Evolutionary conservation across 1,140 invertebrate genomes (phyloP).

Genomic region (Zaprionus taronus): DNA sequence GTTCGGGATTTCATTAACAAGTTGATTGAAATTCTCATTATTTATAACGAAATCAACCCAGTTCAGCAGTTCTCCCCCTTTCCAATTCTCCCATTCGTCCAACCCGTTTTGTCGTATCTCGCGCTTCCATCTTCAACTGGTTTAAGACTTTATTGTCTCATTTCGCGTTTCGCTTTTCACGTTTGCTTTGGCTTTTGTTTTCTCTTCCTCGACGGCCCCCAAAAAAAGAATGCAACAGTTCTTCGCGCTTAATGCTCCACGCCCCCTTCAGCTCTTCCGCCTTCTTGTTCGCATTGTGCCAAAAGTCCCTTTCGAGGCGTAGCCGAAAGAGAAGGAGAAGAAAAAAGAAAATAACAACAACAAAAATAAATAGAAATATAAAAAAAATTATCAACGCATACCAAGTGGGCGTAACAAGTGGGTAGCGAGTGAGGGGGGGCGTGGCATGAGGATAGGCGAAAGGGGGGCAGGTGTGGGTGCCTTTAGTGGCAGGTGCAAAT

Average conservation of each 20-base stretch:
- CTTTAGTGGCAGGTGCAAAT: slow-evolving; percentile 49
- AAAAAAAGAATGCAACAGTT: slow-evolving; percentile 68
- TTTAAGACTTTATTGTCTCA: slow-evolving; percentile 5
- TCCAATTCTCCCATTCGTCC: background rate
- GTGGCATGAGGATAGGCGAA: background rate
- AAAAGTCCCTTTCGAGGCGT: slow-evolving; percentile 24
- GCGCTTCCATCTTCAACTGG: slow-evolving; percentile 25
- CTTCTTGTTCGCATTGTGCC: slow-evolving; percentile 38
- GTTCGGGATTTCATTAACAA: slow-evolving; percentile 51
- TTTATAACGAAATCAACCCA: slow-evolving; percentile 29
- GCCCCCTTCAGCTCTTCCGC: slow-evolving; percentile 6
- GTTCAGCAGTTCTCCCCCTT: slow-evolving; percentile 8
- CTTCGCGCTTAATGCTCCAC: background rate
- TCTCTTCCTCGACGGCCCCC: background rate
- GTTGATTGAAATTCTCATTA: slow-evolving; percentile 62
- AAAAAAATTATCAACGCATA: slow-evolving; percentile 23
- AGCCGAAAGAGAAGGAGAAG: background rate
- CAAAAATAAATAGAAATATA: slow-evolving; percentile 15
- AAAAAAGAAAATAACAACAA: background rate
- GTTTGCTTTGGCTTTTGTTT: background rate
- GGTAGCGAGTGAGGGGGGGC: background rate
- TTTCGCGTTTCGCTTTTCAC: background rate
- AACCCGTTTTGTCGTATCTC: slow-evolving; percentile 51
- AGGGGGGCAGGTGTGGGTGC: background rate
- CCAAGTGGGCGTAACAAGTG: background rate